Percentiles rank a stretch among this genome's conserved stretches.
phyloP scores from a whole-genome alignment of 2,888 invertebrate genomes.

The Meandrusa payeni region DNA sequence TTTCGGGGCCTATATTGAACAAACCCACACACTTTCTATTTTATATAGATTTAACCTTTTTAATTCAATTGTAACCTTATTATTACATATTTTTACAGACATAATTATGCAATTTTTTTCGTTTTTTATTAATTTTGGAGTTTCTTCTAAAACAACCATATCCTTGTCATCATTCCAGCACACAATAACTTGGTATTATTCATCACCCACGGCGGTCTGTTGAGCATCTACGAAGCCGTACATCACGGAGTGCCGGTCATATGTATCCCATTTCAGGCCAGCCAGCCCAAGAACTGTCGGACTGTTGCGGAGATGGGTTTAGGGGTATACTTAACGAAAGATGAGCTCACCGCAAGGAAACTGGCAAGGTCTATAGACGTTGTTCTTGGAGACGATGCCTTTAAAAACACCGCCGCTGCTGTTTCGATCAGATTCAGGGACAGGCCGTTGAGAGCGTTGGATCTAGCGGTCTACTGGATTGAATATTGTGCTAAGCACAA shows the following conservation, averaged over 20 bases:
- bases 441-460: slow-evolving; percentile 46
- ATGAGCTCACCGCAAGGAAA: slow-evolving; percentile 40
- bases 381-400: slow-evolving; percentile 44
- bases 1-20: no score
- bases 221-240: slow-evolving; percentile 61
- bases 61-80: no score
- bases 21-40: no score
- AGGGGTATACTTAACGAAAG: slow-evolving; percentile 48
- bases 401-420: slow-evolving; percentile 43
- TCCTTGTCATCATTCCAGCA: slow-evolving; percentile 44
- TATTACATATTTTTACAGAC: no score
- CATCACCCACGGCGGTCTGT: slow-evolving; percentile 63
- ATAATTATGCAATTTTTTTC: no score
- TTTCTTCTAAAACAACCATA: no score
- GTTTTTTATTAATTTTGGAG: no score
- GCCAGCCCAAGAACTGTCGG: slow-evolving; percentile 58
- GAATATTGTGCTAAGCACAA: slow-evolving; percentile 60
- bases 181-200: slow-evolving; percentile 61
- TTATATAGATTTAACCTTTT: no score
- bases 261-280: slow-evolving; percentile 64
- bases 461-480: slow-evolving; percentile 62
- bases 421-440: slow-evolving; percentile 54
- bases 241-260: slow-evolving; percentile 60
- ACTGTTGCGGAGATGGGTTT: slow-evolving; percentile 38
- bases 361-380: slow-evolving; percentile 42